Percentiles rank a stretch among this genome's conserved stretches.
phyloP scores from a whole-genome alignment of 1,140 invertebrate genomes.

The Heliconius melpomene region DNA sequence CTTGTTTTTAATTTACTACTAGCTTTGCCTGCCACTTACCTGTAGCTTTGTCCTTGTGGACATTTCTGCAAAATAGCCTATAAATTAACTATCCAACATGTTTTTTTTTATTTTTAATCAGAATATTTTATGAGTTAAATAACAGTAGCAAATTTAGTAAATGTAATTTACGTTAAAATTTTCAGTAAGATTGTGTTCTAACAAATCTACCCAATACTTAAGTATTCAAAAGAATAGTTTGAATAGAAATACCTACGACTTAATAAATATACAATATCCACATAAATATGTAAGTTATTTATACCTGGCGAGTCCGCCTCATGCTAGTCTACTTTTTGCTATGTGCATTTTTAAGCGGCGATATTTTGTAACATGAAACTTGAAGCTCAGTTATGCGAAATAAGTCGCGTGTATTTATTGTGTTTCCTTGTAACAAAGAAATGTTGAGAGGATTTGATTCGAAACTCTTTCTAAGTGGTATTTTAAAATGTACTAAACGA shows the following conservation, averaged over 20 bases:
- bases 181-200: background rate
- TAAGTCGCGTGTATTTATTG: conserved; percentile 1
- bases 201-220: background rate
- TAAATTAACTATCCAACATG: no score
- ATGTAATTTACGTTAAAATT: background rate
- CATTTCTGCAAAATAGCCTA: no score
- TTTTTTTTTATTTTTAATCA: no score
- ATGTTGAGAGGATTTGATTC: conserved; percentile 4
- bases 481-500: background rate
- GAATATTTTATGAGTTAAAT: no score
- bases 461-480: background rate
- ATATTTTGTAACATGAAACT: conserved; percentile 40
- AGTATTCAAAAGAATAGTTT: background rate
- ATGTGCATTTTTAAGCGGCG: conserved; percentile 52
- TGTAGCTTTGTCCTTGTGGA: no score
- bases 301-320: conserved; percentile 11
- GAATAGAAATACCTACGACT: background rate
- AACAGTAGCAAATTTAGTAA: background rate
- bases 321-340: conserved; percentile 27
- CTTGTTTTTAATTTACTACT: background rate
- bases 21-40: no score
- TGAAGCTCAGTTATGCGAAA: conserved; percentile 33
- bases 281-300: conserved; percentile 33
- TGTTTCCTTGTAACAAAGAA: background rate
- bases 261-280: background rate